Conservation (phyloP, 2,797 vertebrate genomes). For the Acanthiza pusilla region DNA sequence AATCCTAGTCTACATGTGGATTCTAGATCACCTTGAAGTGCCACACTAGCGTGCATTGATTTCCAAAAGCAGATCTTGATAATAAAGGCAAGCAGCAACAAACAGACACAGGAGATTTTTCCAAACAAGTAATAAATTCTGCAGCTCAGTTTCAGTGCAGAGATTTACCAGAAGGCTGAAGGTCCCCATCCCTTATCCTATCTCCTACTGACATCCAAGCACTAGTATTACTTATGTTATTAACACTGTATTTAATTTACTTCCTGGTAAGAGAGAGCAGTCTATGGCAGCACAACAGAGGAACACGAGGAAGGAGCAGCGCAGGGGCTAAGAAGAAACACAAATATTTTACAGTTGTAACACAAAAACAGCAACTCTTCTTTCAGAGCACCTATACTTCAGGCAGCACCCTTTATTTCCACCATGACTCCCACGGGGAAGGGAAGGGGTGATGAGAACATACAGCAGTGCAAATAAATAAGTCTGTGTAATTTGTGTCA, state of each 20-base stretch:
- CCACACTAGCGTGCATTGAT: neutral
- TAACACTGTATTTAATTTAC: neutral
- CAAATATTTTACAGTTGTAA: neutral
- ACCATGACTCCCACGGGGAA: neutral
- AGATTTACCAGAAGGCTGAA: neutral
- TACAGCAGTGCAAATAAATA: neutral
- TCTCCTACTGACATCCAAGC: neutral
- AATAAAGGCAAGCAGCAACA: neutral
- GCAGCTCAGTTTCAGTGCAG: neutral
- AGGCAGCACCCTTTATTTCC: neutral
- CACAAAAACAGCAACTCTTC: neutral
- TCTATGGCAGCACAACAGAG: neutral
- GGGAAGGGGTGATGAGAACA: neutral
- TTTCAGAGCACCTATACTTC: neutral
- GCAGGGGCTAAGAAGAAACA: neutral
- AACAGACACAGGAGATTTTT: neutral
- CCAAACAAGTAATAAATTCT: neutral
- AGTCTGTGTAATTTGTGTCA: neutral
- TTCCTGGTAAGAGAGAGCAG: neutral
- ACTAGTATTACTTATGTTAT: neutral
- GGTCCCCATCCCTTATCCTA: neutral
- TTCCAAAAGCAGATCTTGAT: neutral
- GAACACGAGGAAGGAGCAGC: neutral
- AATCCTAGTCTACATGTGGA: neutral
- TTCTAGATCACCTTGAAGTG: slow-evolving; percentile 23